Evolutionary conservation across 1,140 invertebrate genomes (phyloP), one percentile per base, ranked within the genome.

Genomic region (Drosophila tristis): DNA sequence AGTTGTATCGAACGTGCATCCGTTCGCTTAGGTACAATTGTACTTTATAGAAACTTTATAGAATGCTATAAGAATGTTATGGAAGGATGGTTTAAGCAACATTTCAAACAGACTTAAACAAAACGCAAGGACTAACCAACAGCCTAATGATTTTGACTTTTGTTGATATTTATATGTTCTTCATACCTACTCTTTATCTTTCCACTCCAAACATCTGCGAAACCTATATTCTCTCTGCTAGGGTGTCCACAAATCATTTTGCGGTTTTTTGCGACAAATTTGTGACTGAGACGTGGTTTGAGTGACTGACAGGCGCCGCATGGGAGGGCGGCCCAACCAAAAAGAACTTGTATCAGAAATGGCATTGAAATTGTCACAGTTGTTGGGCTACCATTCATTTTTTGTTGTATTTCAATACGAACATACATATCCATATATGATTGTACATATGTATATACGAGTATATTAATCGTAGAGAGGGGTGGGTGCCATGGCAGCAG

Each of bases 361-460:
- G 64, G 54, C 65, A 59, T 59, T 71, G 39, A 51, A 71, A 70
- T 71, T 59, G 47, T 67, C 54, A 35, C 31, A 29, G 29, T 70
- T 45, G 15, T 50, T 45, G 65, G 67, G 43, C 6, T 58, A 11
- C 9, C 31, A 31, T 31, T 31, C 26, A 26, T 26, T 58, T 15
- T 9, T 49, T 55, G 47, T 23, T 20, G 23, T 50, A 29, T 47
- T 13, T 62, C 15, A 5, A 39, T 39, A 39, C 11, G 11, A 4
- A 39, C 13, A 39, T 13, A 39, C 4, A 39, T 4, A 11, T 11
- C 20, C 26, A 39, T 13, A 13, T 39, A 39, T 23, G 20, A 47
- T 20, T 47, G 7, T 23, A 50, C 8, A 50, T 4, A 44, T 2
- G 13, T 20, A 66, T n/a, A 25, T 9, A 26, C 35, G 56, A 20